These are phyloP conservation scores for Aurelia sp. DNA, from an alignment of 30 jellyfish, hydroid and myxozoan genomes.

Conservation along the genomic window DNA sequence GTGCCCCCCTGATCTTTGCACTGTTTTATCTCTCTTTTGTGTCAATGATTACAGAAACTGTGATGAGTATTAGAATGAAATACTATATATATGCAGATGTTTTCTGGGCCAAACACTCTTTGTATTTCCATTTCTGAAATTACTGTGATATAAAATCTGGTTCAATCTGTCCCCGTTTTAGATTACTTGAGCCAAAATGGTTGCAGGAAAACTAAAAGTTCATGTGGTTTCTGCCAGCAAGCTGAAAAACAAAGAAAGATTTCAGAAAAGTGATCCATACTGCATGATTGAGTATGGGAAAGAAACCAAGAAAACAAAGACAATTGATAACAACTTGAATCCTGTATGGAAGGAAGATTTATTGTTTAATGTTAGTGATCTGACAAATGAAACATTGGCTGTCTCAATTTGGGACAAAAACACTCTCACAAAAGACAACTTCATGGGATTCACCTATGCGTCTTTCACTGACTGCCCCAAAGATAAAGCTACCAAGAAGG, in stretches of 20 bases:
- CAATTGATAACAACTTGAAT: constrained; percentile 82
- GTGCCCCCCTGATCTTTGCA: too few species aligned
- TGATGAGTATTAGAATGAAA: too few species aligned
- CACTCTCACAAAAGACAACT: constrained; percentile 84
- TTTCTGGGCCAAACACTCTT: too few species aligned
- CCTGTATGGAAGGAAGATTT: constrained; percentile 96
- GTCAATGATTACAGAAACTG: too few species aligned
- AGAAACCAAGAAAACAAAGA: constrained; percentile 72
- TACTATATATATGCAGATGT: too few species aligned
- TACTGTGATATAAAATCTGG: too few species aligned
- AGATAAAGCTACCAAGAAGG: constrained; percentile 80
- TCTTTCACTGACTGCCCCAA: constrained; percentile 70
- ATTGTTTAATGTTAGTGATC: constrained; percentile 54
- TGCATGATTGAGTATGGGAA: constrained; percentile 83
- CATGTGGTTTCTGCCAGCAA: constrained; percentile 76
- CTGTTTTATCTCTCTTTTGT: too few species aligned
- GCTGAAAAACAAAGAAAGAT: constrained; percentile 83
- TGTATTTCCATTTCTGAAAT: too few species aligned
- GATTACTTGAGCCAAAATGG: constrained; percentile 54
- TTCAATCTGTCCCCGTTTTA: not conserved
- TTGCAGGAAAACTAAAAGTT: constrained; percentile 81
- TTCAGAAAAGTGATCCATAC: constrained; percentile 98
- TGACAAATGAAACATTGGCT: constrained; percentile 75
- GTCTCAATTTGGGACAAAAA: constrained; percentile 94
- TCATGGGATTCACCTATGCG: constrained; percentile 85